Evolutionary conservation across 2,113 vertebrate genomes (phyloP).

Genomic region (Heteronetta atricapilla): DNA sequence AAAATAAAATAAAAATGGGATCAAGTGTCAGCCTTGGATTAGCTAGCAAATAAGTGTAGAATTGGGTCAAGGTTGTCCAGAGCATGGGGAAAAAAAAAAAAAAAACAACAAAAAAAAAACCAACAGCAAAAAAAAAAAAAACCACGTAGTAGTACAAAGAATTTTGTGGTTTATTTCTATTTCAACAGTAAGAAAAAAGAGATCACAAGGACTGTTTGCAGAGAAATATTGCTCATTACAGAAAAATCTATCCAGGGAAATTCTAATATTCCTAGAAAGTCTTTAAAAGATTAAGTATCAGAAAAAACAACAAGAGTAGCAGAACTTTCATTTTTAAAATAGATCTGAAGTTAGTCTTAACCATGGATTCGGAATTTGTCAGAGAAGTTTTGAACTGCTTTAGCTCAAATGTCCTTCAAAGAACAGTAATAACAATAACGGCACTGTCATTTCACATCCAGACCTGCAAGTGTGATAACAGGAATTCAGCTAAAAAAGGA

Average conservation of each 20-base stretch:
- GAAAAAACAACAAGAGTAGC: neutral
- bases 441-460: conserved; percentile 19
- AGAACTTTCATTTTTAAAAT: neutral
- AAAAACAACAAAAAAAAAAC: neutral
- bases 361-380: neutral
- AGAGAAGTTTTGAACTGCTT: neutral
- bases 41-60: neutral
- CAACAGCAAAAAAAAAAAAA: neutral
- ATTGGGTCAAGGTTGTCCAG: neutral
- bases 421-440: conserved; percentile 21
- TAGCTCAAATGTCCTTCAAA: conserved; percentile 30
- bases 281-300: neutral
- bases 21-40: neutral
- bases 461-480: conserved; percentile 14
- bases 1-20: neutral
- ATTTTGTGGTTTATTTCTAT: neutral
- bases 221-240: neutral
- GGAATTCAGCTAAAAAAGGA: neutral
- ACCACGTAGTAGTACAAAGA: neutral
- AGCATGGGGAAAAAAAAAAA: neutral
- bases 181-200: neutral
- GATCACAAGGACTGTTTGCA: neutral
- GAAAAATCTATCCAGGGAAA: neutral
- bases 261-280: neutral
- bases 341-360: neutral